Base-by-base conservation (phyloP, 2,888 invertebrate species). In the Lordiphosa fenestrarum region DNA sequence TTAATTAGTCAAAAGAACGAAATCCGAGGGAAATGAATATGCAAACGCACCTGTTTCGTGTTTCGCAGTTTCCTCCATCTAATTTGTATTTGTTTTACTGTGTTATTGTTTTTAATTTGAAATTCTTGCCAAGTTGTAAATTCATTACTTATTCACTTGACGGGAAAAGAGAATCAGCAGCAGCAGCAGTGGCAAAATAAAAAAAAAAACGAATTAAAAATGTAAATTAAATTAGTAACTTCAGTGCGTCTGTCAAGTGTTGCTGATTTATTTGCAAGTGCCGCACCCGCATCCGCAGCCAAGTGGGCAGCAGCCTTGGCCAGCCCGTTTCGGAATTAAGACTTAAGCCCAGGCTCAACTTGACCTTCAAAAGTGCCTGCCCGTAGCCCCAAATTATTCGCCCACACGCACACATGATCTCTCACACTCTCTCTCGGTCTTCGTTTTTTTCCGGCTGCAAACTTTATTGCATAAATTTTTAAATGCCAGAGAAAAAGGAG, bases 171-270 rank as follows among this genome's bases (percentile, higher is more conserved):
- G 62, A 60, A 39, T 49, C 38, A 39, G 36, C 51, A 35, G 51
- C 49, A 59, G 6, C 25, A 39, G 40, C 19, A 48, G 15, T 40
- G 47, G 19, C 21, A 41, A 38, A 15, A 60, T 38, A 38, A 48
- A 48, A 68, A 62, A 44, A 53, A 62, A 86, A 86, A 80, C 72
- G 84, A 77, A 87, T 86, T 86, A 83, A 87, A 80, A 86, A 86
- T 85, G 84, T 80, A 87, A 87, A 87, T 85, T 85, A 83, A 85
- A 87, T 85, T 81, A 86, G 81, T 73, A 77, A 85, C 77, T 87
- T 77, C 66, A 72, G 81, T 84, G 71, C 83, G 75, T 77, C 73
- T 81, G 85, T 77, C 84, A 80, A 71, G 84, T 70, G 83, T 69
- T 62, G 71, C 74, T 83, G 85, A 86, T 86, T 86, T 86, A 86